Evolutionary conservation across 2,113 vertebrate species (phyloP), one percentile per base, ranked within the genome.

Genomic region (Leptocoma aspasia): DNA sequence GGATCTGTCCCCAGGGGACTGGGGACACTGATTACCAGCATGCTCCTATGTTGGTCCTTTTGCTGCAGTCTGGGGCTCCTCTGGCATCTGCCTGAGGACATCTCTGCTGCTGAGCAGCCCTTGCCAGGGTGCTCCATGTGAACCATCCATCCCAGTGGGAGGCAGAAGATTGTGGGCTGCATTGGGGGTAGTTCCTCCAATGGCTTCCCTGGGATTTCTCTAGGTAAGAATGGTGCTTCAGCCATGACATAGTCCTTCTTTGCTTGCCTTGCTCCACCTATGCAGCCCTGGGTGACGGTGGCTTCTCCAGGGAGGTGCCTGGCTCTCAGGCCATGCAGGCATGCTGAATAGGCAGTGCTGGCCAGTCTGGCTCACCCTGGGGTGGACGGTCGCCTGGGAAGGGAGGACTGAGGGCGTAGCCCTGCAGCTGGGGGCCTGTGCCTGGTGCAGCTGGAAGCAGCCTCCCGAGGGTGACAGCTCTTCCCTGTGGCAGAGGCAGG

Each of bases 401-500:
- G 83, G 69, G 72, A 89, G 76, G 56, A 77, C 22, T 26, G 24
- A 76, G 64, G 69, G 53, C 52, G 79, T 2, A 75, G 61, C 60
- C 65, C 61, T 71, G 72, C 65, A 56, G 69, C 50, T 15, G 24
- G 35, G 53, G 47, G 35, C 37, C 22, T 50, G 71, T 78, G 60
- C 21, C 73, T 31, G 68, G 35, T 60, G 68, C 68, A 11, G 18
- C 56, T 18, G 44, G 76, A 57, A 52, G 13, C n/a, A 78, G 71
- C 77, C 64, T 73, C 71, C 26, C 0, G 0, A 23, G 45, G 26
- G 5, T 94, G 85, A 95, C 82, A 17, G 53, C 65, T 87, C 82
- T 94, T 80, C 22, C 11, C 91, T 95, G 70, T n/a, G 78, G 63
- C 97, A 99, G 99, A 98, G 98, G 90, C 99, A 99, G 91, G 99